These are phyloP conservation scores for Myotis davidii DNA, from an alignment of 2,113 vertebrate genomes.

Conservation along the genomic window DNA sequence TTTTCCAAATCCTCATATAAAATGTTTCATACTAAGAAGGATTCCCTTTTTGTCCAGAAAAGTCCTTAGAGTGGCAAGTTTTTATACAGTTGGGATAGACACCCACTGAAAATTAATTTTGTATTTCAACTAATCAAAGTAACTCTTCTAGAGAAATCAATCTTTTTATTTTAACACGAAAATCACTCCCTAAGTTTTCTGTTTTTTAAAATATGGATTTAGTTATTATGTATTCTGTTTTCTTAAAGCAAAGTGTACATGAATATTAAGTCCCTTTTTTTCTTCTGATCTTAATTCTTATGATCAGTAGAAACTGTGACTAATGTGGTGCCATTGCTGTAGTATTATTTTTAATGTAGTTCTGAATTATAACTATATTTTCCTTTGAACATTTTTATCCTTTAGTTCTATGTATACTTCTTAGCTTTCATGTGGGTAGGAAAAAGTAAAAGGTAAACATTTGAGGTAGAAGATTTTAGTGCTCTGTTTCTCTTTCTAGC, in stretches of 20 bases:
- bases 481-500: background rate
- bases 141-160: constrained; percentile 17
- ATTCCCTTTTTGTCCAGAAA: background rate
- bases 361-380: constrained; percentile 76
- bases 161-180: constrained; percentile 49
- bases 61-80: background rate
- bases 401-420: constrained; percentile 44
- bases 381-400: constrained; percentile 70
- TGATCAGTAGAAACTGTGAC: constrained; percentile 61
- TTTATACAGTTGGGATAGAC: background rate
- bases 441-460: constrained; percentile 59
- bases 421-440: constrained; percentile 42
- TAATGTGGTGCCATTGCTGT: constrained; percentile 46
- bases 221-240: constrained; percentile 22
- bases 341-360: constrained; percentile 68
- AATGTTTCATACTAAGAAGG: background rate
- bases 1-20: background rate
- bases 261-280: constrained; percentile 62
- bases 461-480: background rate
- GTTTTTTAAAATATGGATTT: background rate
- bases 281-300: constrained; percentile 64
- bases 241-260: constrained; percentile 52
- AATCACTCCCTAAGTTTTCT: background rate
- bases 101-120: background rate
- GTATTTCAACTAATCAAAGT: constrained; percentile 43